Conservation (phyloP, 2,113 vertebrate species). For the Lepus timidus region DNA sequence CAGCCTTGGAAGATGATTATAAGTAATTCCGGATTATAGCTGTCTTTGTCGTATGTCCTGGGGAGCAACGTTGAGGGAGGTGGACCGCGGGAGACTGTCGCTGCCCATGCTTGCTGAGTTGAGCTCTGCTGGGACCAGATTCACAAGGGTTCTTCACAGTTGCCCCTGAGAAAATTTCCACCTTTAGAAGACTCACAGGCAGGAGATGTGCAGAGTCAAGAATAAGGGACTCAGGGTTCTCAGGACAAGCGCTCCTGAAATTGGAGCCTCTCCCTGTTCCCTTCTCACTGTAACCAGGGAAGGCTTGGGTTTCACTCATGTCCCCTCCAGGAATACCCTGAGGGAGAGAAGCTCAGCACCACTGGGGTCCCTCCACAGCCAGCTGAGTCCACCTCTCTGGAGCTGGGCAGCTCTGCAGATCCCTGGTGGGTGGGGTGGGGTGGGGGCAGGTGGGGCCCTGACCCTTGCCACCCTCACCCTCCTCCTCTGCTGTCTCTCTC, state of each 20-base stretch:
- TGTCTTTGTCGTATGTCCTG: background rate
- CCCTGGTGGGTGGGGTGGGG: background rate
- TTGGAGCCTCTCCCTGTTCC: background rate
- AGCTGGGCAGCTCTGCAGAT: background rate
- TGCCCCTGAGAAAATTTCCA: background rate
- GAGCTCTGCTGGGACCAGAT: background rate
- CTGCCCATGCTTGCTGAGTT: background rate
- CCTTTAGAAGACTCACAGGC: background rate
- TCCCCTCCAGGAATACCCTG: background rate
- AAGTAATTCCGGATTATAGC: background rate
- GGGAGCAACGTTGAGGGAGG: background rate
- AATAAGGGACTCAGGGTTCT: background rate
- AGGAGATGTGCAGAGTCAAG: background rate
- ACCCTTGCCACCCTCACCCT: too few relatives aligned
- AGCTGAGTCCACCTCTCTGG: background rate
- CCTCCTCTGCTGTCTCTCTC: rapidly evolving
- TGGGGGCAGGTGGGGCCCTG: background rate
- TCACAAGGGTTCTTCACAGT: background rate
- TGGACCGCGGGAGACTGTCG: background rate
- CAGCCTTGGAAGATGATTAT: background rate
- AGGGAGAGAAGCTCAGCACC: background rate
- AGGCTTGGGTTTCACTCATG: background rate
- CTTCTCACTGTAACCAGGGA: background rate
- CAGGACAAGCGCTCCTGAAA: background rate
- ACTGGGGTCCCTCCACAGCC: background rate